Evolutionary conservation across 2,113 vertebrate genomes (phyloP).

Genomic region (Eolophus roseicapilla): DNA sequence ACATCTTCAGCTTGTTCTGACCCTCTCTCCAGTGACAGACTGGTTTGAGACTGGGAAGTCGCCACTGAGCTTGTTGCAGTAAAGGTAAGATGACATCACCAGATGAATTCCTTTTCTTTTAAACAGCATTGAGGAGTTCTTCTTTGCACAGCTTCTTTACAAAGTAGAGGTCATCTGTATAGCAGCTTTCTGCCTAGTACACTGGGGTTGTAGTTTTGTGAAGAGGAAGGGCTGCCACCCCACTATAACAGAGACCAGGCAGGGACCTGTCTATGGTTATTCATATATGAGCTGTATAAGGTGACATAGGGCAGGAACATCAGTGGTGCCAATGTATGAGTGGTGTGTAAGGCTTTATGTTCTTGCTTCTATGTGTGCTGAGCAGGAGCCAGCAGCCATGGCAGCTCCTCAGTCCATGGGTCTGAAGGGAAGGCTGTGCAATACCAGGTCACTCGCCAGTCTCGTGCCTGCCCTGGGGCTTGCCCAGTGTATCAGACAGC

Average conservation of each 20-base stretch:
- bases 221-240: neutral
- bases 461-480: rapidly evolving
- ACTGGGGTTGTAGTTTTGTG: neutral
- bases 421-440: neutral
- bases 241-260: neutral
- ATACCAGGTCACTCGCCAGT: neutral
- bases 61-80: neutral
- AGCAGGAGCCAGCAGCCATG: neutral
- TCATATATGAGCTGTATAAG: neutral
- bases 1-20: neutral
- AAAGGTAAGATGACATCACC: neutral
- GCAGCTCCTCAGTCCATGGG: neutral
- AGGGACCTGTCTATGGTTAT: neutral
- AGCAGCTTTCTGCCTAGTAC: neutral
- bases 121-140: neutral
- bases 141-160: neutral
- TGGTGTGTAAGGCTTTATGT: neutral
- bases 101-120: rapidly evolving
- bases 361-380: neutral
- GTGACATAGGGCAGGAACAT: neutral
- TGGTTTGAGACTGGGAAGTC: neutral
- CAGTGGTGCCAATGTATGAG: neutral
- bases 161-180: neutral
- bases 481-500: neutral
- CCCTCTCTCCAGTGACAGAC: neutral